These are phyloP conservation scores for Rhinophrynus dorsalis DNA, from an alignment of 2,797 vertebrate species.

Conservation along the genomic window DNA sequence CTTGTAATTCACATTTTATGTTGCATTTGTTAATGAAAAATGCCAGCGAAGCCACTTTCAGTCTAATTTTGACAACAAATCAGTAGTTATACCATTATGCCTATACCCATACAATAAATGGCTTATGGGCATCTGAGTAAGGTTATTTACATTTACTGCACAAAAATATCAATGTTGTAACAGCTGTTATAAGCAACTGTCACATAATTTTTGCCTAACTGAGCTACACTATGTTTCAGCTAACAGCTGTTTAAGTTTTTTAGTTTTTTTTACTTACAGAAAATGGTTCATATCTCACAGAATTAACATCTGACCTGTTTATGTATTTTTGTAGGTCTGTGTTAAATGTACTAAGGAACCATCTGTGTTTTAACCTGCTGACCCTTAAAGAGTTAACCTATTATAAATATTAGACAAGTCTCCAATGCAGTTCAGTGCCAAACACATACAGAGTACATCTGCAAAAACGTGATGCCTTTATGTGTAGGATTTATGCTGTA, in stretches of 20 bases:
- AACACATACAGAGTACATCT: too few relatives aligned
- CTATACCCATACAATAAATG: neutral
- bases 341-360: slow-evolving; percentile 20
- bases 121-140: slow-evolving; percentile 1
- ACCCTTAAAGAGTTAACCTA: too few relatives aligned
- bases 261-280: slow-evolving; percentile 4
- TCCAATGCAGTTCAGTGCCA: too few relatives aligned
- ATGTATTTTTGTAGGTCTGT: slow-evolving; percentile 2
- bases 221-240: slow-evolving; percentile 28
- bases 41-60: too few relatives aligned
- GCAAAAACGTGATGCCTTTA: too few relatives aligned
- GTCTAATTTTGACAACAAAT: neutral
- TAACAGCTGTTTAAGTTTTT: slow-evolving; percentile 30
- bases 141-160: slow-evolving; percentile 19
- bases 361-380: too few relatives aligned
- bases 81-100: slow-evolving; percentile 1
- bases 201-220: slow-evolving; percentile 36
- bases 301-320: slow-evolving; percentile 25
- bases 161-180: slow-evolving; percentile 22
- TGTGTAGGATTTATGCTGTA: too few relatives aligned
- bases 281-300: slow-evolving; percentile 20
- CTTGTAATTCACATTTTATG: too few relatives aligned
- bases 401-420: too few relatives aligned
- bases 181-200: slow-evolving; percentile 44
- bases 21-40: too few relatives aligned